Conservation (phyloP, 2,797 vertebrate species). For the Pteronotus mesoamericanus region DNA sequence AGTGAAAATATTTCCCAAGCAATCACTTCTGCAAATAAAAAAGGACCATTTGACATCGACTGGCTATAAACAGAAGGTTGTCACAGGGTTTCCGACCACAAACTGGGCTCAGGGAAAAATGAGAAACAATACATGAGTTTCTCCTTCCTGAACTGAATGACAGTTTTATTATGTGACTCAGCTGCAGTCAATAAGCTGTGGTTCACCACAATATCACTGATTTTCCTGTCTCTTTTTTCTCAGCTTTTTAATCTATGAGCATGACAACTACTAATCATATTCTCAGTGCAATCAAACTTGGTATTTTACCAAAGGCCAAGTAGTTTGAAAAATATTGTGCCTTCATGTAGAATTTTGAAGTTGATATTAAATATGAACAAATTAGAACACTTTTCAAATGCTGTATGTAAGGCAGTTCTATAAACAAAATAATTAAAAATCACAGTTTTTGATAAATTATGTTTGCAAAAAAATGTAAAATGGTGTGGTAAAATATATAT, state of each 20-base stretch:
- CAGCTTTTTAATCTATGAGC: not conserved
- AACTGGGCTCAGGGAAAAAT: not conserved
- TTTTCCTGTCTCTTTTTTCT: not conserved
- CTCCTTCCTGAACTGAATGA: not conserved
- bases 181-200: constrained; percentile 22
- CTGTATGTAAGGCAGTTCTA: not conserved
- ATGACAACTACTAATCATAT: constrained; percentile 34
- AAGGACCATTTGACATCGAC: not conserved
- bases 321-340: not conserved
- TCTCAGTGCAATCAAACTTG: not conserved
- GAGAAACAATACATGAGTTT: not conserved
- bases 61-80: not conserved
- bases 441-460: not conserved
- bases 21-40: not conserved
- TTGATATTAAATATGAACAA: not conserved
- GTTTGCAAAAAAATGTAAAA: not conserved
- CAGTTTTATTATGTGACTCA: constrained; percentile 43
- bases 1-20: not conserved
- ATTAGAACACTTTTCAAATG: not conserved
- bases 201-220: not conserved
- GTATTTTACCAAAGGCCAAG: constrained; percentile 47
- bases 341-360: constrained; percentile 16
- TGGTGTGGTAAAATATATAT: not conserved
- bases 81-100: not conserved
- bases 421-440: not conserved